Base-by-base conservation (phyloP, 2,797 vertebrate species). In the Typhlichthys subterraneus region DNA sequence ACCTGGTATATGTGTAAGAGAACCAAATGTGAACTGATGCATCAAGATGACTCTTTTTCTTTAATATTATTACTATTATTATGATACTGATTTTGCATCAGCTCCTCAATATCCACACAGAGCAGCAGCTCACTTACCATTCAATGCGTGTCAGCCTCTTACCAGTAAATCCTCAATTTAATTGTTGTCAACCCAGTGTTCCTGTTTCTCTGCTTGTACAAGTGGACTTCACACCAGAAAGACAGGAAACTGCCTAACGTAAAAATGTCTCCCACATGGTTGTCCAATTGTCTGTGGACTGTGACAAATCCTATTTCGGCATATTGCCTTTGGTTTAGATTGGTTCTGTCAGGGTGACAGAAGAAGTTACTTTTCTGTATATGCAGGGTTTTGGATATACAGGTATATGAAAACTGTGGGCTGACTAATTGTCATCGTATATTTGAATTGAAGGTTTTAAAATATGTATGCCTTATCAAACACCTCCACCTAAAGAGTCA, bases 81-180 rank as follows among this genome's bases (percentile, higher is more conserved):
- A 85, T 84, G 73, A 82, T 73, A 81, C 65, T 29, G 61, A 75
- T 85, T 83, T 82, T 79, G 73, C 79, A 88, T 85, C 76, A 84
- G 61, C 56, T 70, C 64, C 65, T 76, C 61, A 12, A 52, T 48
- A 63, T 82, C 74, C 75, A 67, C 58, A 76, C 79, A 56, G 66
- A 76, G 76, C 66, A 56, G 57, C 56, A 61, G 59, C 72, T 72
- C 76, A 80, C 63, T 83, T 81, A 76, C 63, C 50, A 83, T 88
- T 89, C 82, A 59, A 69, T 15, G 51, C 83, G 69, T 85, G 80
- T 66, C 70, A 59, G 70, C 31, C 60, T 31, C 73, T 50, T 50
- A 56, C 63, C 64, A 73, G 80, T 61, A 71, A 75, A 82, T 69
- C 72, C 70, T 38, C 58, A 67, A 67, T 77, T 82, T 85, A 76